Conservation (phyloP, 2,888 invertebrate genomes). For the Philonicus albiceps region DNA sequence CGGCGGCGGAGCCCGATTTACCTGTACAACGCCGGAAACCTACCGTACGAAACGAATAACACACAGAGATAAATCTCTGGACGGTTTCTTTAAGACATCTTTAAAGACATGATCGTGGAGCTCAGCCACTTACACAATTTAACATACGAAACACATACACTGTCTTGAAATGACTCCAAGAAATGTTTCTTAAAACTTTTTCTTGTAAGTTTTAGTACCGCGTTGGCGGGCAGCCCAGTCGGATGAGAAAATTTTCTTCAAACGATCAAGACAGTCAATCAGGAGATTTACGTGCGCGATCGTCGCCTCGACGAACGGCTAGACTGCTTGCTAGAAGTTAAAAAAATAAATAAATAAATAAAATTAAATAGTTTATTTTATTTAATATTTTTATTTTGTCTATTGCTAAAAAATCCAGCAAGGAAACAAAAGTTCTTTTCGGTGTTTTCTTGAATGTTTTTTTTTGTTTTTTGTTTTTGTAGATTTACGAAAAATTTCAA, state of each 20-base stretch:
- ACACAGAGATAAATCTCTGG: not conserved
- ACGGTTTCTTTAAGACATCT: not conserved
- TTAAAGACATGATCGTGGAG: not conserved
- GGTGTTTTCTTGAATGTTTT: constrained; percentile 7
- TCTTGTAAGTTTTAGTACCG: constrained; percentile 48
- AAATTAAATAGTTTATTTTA: not conserved
- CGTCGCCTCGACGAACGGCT: not conserved
- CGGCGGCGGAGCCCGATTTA: not conserved
- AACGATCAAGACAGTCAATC: constrained; percentile 35
- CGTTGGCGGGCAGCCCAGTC: constrained; percentile 50
- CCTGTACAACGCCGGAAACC: not conserved
- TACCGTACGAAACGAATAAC: not conserved
- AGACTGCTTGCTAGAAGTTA: not conserved
- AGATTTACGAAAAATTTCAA: not conserved
- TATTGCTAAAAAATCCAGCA: not conserved
- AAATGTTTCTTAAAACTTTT: constrained; percentile 6
- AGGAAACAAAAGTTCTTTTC: not conserved
- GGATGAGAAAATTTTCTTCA: constrained; percentile 37
- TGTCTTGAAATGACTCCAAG: not conserved
- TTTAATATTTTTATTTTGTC: not conserved
- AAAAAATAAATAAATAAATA: not conserved
- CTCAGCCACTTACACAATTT: not conserved
- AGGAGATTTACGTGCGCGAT: constrained; percentile 15
- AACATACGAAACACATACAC: not conserved
- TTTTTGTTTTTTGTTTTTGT: too few relatives aligned